Evolutionary conservation across 2,113 vertebrate genomes (phyloP).

Genomic region (Nycticryphes semicollaris): DNA sequence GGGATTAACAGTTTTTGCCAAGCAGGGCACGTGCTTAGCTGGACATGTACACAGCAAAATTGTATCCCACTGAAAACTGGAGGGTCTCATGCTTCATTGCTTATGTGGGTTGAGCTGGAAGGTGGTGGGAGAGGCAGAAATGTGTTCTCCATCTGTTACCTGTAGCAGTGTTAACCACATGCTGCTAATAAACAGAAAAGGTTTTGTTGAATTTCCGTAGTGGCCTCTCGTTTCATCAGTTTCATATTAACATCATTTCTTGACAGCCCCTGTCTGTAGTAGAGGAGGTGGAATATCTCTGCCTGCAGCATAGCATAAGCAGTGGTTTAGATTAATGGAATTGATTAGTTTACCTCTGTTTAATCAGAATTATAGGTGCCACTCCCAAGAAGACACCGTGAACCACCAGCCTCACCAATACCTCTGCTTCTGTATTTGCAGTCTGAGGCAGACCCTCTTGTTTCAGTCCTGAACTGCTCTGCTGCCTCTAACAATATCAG

Average conservation of each 20-base stretch:
- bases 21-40: neutral
- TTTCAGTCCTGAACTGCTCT: neutral
- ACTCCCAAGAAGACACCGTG: neutral
- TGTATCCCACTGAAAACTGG: neutral
- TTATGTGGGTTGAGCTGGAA: neutral
- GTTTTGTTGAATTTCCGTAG: neutral
- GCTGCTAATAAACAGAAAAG: slow-evolving; percentile 20
- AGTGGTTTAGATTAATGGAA: neutral
- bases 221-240: neutral
- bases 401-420: neutral
- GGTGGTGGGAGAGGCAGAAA: neutral
- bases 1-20: neutral
- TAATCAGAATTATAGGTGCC: neutral
- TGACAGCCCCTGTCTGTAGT: neutral
- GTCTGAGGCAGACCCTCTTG: neutral
- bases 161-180: neutral
- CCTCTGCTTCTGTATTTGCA: neutral
- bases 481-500: neutral
- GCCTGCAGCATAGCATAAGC: neutral
- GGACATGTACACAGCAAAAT: neutral
- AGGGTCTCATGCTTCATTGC: neutral
- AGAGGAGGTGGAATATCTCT: neutral
- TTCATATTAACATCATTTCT: neutral
- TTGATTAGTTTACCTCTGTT: neutral
- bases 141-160: slow-evolving; percentile 1